Evolutionary conservation across 2,113 vertebrate species (phyloP).

Genomic region (Pangasianodon gigas): DNA sequence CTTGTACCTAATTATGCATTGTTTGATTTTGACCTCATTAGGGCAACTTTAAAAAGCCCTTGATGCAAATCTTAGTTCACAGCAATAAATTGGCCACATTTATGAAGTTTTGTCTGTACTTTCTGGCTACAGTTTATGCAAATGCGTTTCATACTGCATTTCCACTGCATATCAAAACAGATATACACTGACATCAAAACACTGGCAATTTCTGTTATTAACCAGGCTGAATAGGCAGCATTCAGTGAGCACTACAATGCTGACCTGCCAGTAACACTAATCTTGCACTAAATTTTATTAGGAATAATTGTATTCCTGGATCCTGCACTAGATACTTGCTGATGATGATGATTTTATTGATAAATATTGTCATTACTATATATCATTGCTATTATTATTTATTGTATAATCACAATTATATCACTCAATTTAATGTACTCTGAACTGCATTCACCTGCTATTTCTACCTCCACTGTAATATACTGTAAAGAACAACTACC

Average conservation of each 20-base stretch:
- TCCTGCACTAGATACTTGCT: not conserved
- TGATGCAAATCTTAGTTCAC: not conserved
- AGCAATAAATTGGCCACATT: not conserved
- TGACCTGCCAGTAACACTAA: not conserved
- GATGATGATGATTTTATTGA: no score
- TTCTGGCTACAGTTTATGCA: not conserved
- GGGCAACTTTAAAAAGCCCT: not conserved
- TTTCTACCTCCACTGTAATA: no score
- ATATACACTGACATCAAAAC: not conserved
- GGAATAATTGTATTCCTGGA: not conserved
- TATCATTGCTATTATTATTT: not conserved
- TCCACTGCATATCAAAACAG: not conserved
- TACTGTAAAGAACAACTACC: no score
- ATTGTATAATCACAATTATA: no score
- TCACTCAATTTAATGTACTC: no score
- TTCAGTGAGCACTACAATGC: not conserved
- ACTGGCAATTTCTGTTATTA: not conserved
- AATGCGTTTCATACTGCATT: not conserved
- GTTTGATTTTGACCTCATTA: not conserved
- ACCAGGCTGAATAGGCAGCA: not conserved
- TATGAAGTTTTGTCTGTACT: not conserved
- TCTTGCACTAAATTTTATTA: not conserved
- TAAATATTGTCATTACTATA: not conserved
- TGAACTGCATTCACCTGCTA: no score
- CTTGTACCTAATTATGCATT: not conserved